Evolutionary conservation across 2,797 vertebrate species (phyloP).

Genomic region (Danio aesculapii): DNA sequence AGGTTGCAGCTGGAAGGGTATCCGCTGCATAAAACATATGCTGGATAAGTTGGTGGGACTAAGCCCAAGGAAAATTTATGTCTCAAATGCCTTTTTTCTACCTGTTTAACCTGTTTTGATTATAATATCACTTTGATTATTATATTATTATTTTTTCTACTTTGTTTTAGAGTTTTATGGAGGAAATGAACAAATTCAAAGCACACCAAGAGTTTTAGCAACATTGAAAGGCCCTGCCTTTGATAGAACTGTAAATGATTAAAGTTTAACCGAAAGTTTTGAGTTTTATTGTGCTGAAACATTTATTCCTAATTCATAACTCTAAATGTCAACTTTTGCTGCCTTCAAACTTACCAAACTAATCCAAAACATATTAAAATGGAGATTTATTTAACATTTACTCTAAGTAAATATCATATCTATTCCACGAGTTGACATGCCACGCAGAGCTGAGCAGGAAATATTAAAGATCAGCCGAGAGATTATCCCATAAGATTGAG

Average conservation of each 20-base stretch:
- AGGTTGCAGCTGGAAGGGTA: no score
- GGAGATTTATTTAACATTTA: conserved; percentile 31
- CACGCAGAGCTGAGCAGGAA: conserved; percentile 20
- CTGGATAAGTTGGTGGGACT: no score
- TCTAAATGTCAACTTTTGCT: conserved; percentile 15
- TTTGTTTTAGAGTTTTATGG: not conserved
- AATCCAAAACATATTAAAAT: conserved; percentile 17
- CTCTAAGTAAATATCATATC: conserved; percentile 26
- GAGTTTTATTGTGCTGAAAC: not conserved
- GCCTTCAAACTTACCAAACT: not conserved
- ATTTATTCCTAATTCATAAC: not conserved
- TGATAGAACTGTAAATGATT: not conserved
- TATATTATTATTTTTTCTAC: no score
- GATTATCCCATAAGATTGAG: conserved; percentile 32
- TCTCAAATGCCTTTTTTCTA: no score
- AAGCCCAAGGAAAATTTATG: no score
- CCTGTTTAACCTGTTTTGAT: no score
- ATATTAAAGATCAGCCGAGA: conserved; percentile 46
- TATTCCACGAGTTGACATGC: not conserved
- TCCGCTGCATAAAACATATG: no score
- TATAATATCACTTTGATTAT: no score
- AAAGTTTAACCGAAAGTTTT: not conserved
- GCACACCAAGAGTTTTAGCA: not conserved
- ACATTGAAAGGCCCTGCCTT: not conserved
- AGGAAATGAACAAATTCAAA: not conserved